These are phyloP conservation scores for Troglohyphantes excavatus DNA, from an alignment of 2,888 invertebrate species.

Conservation along the genomic window DNA sequence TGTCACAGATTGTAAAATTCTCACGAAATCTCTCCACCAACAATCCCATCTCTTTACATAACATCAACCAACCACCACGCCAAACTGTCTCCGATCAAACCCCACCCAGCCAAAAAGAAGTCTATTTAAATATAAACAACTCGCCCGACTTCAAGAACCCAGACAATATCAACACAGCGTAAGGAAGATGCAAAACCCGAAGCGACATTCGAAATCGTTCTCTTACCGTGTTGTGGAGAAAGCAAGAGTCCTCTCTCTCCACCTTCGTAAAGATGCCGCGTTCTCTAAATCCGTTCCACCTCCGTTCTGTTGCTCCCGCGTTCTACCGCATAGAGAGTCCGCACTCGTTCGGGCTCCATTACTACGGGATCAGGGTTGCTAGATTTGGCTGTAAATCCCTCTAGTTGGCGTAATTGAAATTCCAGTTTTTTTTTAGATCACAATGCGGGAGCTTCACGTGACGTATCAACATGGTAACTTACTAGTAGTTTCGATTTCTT, in stretches of 20 bases:
- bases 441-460: no score
- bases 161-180: not conserved
- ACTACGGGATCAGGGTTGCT: constrained; percentile 6
- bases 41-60: not conserved
- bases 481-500: no score
- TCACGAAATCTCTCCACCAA: no score
- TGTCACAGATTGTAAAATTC: no score
- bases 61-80: not conserved
- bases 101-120: no score
- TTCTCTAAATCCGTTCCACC: constrained; percentile 25
- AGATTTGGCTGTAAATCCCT: not conserved
- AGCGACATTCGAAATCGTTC: not conserved
- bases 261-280: constrained; percentile 18
- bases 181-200: not conserved
- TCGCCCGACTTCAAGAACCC: not conserved
- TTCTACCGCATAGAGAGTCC: constrained; percentile 57
- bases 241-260: constrained; percentile 2
- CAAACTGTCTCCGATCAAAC: not conserved
- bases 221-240: constrained; percentile 39
- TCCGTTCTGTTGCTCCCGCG: constrained; percentile 33
- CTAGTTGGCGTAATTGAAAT: no score
- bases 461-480: no score
- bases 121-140: not conserved
- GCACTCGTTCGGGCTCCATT: constrained; percentile 2
- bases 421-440: no score